Evolutionary conservation across 2,797 vertebrate species (phyloP).

Genomic region (Danio tinwini): DNA sequence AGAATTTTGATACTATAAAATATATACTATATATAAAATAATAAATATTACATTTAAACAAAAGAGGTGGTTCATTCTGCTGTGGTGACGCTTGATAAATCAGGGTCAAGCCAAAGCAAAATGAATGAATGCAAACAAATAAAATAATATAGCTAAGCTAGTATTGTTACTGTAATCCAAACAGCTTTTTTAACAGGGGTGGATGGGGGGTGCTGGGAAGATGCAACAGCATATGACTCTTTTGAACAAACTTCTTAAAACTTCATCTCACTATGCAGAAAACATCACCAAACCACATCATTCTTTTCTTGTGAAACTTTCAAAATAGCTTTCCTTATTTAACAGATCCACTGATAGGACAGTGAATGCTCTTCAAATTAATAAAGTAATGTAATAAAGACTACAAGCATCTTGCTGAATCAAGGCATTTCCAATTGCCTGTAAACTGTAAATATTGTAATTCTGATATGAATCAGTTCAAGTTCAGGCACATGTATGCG

Average conservation of each 20-base stretch:
- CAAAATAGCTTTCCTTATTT: background rate
- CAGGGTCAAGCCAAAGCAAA: no score
- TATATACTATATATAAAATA: no score
- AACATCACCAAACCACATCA: background rate
- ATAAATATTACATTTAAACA: no score
- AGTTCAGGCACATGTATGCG: background rate
- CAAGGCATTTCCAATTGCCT: slow-evolving; percentile 61
- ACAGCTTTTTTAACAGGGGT: background rate
- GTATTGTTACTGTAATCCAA: background rate
- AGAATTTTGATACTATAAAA: background rate
- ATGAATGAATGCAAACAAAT: background rate
- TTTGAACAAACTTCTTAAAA: slow-evolving; percentile 24
- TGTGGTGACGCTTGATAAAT: no score
- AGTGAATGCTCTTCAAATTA: background rate
- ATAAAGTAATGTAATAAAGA: background rate
- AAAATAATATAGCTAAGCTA: background rate
- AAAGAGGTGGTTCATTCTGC: no score
- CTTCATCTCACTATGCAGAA: background rate
- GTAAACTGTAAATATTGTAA: no score
- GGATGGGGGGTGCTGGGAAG: no score
- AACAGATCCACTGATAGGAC: background rate
- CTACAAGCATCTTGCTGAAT: background rate
- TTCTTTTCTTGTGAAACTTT: background rate
- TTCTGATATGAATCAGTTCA: background rate
- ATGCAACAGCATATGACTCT: background rate